Evolutionary conservation across 2,888 invertebrate species (phyloP).

Genomic region (Cheilosia vulpina): DNA sequence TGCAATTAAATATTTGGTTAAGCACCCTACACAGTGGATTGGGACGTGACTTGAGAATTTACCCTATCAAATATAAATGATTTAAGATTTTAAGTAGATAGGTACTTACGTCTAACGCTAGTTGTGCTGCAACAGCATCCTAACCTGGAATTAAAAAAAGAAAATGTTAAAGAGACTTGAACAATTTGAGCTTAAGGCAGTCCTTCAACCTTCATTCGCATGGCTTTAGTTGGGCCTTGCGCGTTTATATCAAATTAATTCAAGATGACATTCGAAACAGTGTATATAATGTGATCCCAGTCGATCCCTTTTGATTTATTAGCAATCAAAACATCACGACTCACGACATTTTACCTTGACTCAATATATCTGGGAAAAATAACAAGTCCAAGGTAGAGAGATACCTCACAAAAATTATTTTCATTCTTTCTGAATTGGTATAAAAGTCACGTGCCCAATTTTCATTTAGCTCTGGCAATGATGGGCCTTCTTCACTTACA

Average conservation of each 20-base stretch:
- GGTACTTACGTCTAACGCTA: slow-evolving; percentile 45
- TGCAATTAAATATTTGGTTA: slow-evolving; percentile 32
- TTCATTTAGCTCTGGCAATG: slow-evolving; percentile 58
- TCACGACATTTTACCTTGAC: not conserved
- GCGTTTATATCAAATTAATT: too few species aligned
- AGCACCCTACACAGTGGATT: not conserved
- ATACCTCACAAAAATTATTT: not conserved
- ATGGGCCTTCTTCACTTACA: not conserved
- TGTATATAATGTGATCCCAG: not conserved
- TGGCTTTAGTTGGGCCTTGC: too few species aligned
- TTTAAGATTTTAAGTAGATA: too few species aligned
- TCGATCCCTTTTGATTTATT: not conserved
- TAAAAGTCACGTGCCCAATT: slow-evolving; percentile 63
- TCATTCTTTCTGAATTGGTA: slow-evolving; percentile 45
- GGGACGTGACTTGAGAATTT: slow-evolving; percentile 40
- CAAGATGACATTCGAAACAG: too few species aligned
- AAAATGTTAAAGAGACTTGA: not conserved
- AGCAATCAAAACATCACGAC: not conserved
- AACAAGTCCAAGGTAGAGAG: slow-evolving; percentile 16
- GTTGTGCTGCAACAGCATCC: slow-evolving; percentile 35
- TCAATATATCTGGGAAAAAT: not conserved
- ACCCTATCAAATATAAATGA: not conserved
- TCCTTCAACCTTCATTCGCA: too few species aligned
- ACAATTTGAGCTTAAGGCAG: too few species aligned
- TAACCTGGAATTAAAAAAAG: slow-evolving; percentile 46